Evolutionary conservation across 2,888 invertebrate genomes (phyloP), one percentile per base, ranked within the genome.

Genomic region (Drosophila mimica): DNA sequence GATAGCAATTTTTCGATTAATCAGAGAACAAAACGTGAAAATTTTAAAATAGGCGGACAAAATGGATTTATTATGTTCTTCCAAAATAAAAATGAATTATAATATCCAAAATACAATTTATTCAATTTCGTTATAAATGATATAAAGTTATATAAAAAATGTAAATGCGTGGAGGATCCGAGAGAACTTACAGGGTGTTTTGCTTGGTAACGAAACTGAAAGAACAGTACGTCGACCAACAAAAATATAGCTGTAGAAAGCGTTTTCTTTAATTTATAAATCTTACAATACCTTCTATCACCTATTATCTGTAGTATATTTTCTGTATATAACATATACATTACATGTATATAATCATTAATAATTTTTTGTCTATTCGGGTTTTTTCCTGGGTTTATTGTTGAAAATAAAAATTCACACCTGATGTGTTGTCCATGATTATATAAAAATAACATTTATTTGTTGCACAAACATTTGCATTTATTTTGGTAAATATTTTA

Each of bases 401-500:
- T 8, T 25, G 0, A 25, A 46, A 15, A 25, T 46, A 8, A 25
- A 46, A 25, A 25, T 25, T 0, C 8, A 46, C 46, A 25, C 15
- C 0, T 15, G 15, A 8, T 25, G 15, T 15, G 25, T 46, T 7
- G 2, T 46, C 7, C 20, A 8, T 46, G 20, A 46, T 13, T 15
- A 46, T 28, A 56, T n/a, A 40, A 57, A 11, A 31, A 9, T 43
- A 20, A 15, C 7, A 15, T 43, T 57, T 43, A 31, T 43, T 57
- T 43, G 0, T 25, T 31, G 9, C 15, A 43, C 13, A 38, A 2
- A 38, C 7, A 20, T 34, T 28, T 30, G 9, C 1, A 17, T 58
- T 87, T 94, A 96, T 93, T 97, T 97, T 2, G 96, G 96, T 89
- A 97, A 93, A 88, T 95, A 95, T 92, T 96, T 96, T 65, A 97